Conservation (phyloP, 2,888 invertebrate genomes). For the Drosophila phalerata region DNA sequence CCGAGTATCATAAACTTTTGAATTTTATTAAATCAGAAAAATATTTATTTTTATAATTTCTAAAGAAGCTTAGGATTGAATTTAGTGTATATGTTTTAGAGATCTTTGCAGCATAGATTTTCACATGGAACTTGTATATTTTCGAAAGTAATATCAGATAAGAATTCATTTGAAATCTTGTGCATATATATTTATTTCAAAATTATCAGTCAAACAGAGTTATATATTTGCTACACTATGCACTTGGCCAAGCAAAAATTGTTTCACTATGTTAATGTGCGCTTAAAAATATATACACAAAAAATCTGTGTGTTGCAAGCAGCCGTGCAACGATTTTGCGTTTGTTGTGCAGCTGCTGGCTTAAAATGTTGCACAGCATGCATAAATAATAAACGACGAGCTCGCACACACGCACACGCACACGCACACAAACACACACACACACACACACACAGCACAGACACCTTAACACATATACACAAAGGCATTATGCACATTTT, state of each 20-base stretch:
- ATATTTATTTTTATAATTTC: too few species aligned
- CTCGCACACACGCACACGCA: conserved; percentile 27
- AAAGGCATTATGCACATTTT: conserved; percentile 73
- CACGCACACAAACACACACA: conserved; percentile 19
- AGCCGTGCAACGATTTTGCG: conserved; percentile 64
- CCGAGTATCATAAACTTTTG: too few species aligned
- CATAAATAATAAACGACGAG: conserved; percentile 79
- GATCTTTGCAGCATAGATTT: too few species aligned
- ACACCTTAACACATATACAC: conserved; percentile 28
- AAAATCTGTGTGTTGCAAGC: conserved; percentile 62
- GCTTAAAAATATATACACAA: conserved; percentile 28
- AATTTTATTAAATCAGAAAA: too few species aligned
- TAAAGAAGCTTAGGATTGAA: too few species aligned
- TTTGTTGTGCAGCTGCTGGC: conserved; percentile 77
- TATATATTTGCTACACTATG: conserved; percentile 16
- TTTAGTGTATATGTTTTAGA: too few species aligned
- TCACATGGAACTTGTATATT: too few species aligned
- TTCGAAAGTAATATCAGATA: too few species aligned
- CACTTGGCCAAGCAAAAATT: neutral
- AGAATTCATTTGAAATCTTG: neutral
- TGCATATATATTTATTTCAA: neutral
- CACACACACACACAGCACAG: neutral
- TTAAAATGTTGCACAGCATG: conserved; percentile 78
- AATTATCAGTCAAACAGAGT: neutral
- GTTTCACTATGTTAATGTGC: conserved; percentile 34